These are phyloP conservation scores for Papilio glaucus DNA, from an alignment of 1,140 invertebrate species.

Conservation along the genomic window DNA sequence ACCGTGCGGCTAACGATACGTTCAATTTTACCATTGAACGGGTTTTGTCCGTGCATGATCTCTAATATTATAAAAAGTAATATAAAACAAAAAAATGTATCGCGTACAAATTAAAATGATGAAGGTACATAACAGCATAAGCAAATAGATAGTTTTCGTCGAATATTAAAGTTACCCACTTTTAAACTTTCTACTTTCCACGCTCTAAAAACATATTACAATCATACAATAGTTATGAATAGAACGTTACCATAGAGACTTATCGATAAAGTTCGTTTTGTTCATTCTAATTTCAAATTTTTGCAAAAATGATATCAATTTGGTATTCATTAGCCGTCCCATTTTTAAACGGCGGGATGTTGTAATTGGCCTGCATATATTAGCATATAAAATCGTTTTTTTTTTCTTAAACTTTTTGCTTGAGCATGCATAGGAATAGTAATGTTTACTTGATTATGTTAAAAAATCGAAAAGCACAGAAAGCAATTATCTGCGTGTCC, in stretches of 20 bases:
- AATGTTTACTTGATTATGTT: conserved; percentile 59
- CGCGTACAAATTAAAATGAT: background rate
- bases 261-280: conserved; percentile 45
- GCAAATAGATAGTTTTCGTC: conserved; percentile 63
- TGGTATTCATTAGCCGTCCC: conserved; percentile 23
- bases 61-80: background rate
- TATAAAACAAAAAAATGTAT: background rate
- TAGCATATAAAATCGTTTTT: background rate
- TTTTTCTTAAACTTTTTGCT: conserved; percentile 24
- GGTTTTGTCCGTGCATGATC: conserved; percentile 2
- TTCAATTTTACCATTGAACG: conserved; percentile 31
- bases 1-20: conserved; percentile 45
- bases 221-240: conserved; percentile 73
- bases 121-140: conserved; percentile 43
- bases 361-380: conserved; percentile 25
- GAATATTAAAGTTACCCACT: conserved; percentile 74
- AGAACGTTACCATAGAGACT: conserved; percentile 66
- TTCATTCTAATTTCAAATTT: conserved; percentile 10
- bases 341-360: conserved; percentile 13
- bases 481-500: conserved; percentile 78
- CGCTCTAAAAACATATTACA: conserved; percentile 81
- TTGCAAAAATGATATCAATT: conserved; percentile 27
- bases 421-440: conserved; percentile 38
- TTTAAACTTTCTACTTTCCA: conserved; percentile 82
- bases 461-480: conserved; percentile 73